Percentiles rank a stretch among this genome's conserved stretches.
These are phyloP conservation scores for Merops nubicus DNA, from an alignment of 2,113 vertebrate genomes.

Conservation along the genomic window DNA sequence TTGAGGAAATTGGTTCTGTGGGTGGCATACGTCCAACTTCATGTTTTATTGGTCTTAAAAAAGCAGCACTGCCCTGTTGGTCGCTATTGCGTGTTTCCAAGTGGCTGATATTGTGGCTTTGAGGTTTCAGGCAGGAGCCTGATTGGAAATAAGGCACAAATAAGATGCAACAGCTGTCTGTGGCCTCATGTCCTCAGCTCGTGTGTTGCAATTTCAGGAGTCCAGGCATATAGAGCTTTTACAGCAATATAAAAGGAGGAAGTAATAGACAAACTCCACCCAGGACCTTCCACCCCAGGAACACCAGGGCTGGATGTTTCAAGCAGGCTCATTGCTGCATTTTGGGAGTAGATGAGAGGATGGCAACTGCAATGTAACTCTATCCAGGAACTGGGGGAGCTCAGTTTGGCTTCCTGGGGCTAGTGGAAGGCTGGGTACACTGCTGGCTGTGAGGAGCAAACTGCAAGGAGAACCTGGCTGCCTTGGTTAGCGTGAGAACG, in stretches of 20 bases:
- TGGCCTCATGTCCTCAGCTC: not conserved
- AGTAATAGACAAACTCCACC: not conserved
- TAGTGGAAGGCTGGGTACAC: not conserved
- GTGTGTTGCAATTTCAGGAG: not conserved
- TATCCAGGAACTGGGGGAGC: not conserved
- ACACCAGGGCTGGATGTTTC: not conserved
- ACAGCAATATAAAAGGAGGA: not conserved
- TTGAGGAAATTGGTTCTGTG: not conserved
- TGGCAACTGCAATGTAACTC: not conserved
- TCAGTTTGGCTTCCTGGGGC: not conserved
- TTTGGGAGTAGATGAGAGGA: not conserved
- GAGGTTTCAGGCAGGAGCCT: slow-evolving; percentile 32
- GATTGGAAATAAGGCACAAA: slow-evolving; percentile 14
- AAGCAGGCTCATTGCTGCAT: not conserved
- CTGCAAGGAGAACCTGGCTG: not conserved
- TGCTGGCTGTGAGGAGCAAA: not conserved
- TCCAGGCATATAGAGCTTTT: not conserved
- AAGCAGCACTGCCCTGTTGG: not conserved
- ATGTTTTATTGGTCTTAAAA: slow-evolving; percentile 23
- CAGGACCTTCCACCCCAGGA: not conserved
- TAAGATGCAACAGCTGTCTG: not conserved
- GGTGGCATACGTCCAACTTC: not conserved
- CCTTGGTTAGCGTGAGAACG: not conserved
- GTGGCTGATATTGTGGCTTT: slow-evolving; percentile 6
- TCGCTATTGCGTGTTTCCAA: not conserved